Evolutionary conservation across 2,888 invertebrate species (phyloP).

Genomic region (Platycnemis pennipes): DNA sequence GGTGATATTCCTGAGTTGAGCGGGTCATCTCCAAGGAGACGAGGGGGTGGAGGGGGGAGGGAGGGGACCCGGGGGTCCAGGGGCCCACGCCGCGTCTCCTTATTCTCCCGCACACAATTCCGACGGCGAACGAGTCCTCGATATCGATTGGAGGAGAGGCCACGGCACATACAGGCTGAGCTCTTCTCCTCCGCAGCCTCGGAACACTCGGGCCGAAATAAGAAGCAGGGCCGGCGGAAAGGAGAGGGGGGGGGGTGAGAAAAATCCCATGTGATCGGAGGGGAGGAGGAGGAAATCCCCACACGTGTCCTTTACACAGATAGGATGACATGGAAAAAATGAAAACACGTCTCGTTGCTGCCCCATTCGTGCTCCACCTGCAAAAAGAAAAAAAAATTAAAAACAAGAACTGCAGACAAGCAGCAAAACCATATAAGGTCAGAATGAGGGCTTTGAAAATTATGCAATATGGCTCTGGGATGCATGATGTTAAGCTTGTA

Average conservation of each 20-base stretch:
- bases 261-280: neutral
- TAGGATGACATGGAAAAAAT: no score
- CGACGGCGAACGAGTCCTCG: slow-evolving; percentile 58
- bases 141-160: slow-evolving; percentile 45
- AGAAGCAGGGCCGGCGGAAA: neutral
- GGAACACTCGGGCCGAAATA: slow-evolving; percentile 23
- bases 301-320: neutral
- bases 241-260: neutral
- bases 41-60: neutral
- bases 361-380: neutral
- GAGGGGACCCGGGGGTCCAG: neutral
- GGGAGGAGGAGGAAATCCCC: neutral
- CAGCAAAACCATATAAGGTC: no score
- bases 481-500: no score
- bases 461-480: no score
- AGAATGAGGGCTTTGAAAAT: no score
- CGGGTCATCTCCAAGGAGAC: slow-evolving; percentile 63
- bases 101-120: slow-evolving; percentile 11
- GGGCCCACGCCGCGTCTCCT: neutral
- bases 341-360: no score
- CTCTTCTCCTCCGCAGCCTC: neutral
- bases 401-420: no score
- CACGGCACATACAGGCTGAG: neutral
- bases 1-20: neutral
- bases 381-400: no score